A percentile compares a stretch with the other conserved stretches of the same genome.
phyloP scores from a whole-genome alignment of 2,797 vertebrate species.

The Furcifer pardalis region DNA sequence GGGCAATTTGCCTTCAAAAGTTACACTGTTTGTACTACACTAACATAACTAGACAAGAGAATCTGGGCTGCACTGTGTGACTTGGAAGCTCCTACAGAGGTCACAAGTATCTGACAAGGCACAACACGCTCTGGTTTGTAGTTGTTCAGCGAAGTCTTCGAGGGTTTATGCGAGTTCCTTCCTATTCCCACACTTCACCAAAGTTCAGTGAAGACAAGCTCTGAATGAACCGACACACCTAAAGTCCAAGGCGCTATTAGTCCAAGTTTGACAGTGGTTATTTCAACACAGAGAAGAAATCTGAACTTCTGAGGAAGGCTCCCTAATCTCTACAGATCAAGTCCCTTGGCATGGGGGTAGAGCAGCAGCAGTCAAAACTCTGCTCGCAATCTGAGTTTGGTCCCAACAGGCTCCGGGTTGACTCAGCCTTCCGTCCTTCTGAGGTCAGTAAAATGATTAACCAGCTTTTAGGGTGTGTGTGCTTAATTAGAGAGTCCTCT shows the following conservation, averaged over 20 bases:
- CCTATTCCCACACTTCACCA: not conserved
- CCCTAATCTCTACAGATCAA: not conserved
- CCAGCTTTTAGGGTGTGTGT: no score
- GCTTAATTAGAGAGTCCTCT: no score
- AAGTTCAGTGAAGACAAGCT: not conserved
- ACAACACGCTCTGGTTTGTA: not conserved
- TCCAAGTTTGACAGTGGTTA: not conserved
- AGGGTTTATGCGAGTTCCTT: not conserved
- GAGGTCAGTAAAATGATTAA: no score
- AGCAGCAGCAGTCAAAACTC: no score
- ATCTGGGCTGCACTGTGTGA: no score
- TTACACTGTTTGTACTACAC: no score
- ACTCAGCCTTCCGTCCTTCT: no score
- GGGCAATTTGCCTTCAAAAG: no score
- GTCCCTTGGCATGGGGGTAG: no score
- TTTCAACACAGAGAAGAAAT: not conserved
- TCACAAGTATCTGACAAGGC: not conserved
- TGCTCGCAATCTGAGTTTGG: no score
- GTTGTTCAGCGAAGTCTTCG: not conserved
- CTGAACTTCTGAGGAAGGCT: not conserved
- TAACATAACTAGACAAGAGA: no score
- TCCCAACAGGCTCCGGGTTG: no score
- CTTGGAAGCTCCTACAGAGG: not conserved
- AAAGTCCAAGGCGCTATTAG: not conserved
- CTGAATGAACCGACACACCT: not conserved